A percentile compares a stretch with the other conserved stretches of the same genome.
phyloP scores from a whole-genome alignment of 1,140 invertebrate genomes.

The Bombus balteatus region DNA sequence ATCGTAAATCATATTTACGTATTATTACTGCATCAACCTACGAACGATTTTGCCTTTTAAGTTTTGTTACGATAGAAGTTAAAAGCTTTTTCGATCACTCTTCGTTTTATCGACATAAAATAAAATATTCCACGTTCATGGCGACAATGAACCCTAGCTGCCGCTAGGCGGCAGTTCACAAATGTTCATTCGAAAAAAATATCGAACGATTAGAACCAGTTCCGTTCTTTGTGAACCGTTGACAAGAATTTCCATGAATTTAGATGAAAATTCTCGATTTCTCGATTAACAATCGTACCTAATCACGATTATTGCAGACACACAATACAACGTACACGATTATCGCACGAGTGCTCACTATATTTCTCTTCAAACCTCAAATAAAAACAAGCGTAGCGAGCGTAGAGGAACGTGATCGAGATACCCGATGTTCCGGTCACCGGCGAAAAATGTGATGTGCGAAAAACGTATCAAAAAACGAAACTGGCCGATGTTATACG shows the following conservation, averaged over 20 bases:
- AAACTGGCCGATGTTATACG: conserved; percentile 36
- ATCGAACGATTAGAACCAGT: not conserved
- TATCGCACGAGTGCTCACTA: not conserved
- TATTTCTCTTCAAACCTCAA: conserved; percentile 7
- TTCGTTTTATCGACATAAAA: too few relatives aligned
- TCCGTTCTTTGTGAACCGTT: not conserved
- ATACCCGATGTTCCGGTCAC: not conserved
- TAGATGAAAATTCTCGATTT: not conserved
- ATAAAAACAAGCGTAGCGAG: not conserved
- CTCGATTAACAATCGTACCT: not conserved
- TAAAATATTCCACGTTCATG: too few relatives aligned
- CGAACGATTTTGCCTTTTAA: too few relatives aligned
- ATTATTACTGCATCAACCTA: too few relatives aligned
- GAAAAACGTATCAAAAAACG: conserved; percentile 69
- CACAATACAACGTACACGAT: not conserved
- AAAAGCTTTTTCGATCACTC: too few relatives aligned
- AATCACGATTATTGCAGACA: not conserved
- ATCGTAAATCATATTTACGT: too few relatives aligned
- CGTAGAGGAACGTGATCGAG: not conserved
- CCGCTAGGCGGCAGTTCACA: too few relatives aligned
- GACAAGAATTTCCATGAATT: too few relatives aligned
- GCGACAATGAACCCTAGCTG: too few relatives aligned
- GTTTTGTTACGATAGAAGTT: too few relatives aligned
- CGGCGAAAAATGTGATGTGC: not conserved
- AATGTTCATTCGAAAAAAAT: too few relatives aligned